Percentiles rank a stretch among this genome's conserved stretches.
Conservation (phyloP, 2,797 vertebrate genomes). For the Kryptopterus vitreolus region DNA sequence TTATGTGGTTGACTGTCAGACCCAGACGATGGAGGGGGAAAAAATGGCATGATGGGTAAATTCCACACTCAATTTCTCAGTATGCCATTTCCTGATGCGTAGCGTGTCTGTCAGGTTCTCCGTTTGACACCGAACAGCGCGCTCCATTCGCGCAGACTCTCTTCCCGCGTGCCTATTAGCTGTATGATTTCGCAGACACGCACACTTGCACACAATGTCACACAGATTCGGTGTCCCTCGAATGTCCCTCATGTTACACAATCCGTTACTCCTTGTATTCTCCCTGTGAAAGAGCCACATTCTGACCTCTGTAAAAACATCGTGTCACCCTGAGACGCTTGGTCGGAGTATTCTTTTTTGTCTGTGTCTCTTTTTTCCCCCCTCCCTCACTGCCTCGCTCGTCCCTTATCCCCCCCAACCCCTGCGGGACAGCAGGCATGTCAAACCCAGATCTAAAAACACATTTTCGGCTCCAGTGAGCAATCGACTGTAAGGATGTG, state of each 20-base stretch:
- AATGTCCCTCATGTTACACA: constrained; percentile 24
- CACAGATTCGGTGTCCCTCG: background rate
- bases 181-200: constrained; percentile 20
- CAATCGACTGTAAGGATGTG: constrained; percentile 72
- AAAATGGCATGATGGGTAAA: constrained; percentile 44
- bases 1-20: constrained; percentile 70
- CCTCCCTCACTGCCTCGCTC: constrained; percentile 17
- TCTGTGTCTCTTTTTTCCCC: constrained; percentile 1
- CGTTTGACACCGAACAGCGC: constrained; percentile 31
- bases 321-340: constrained; percentile 37
- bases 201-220: background rate
- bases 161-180: constrained; percentile 24
- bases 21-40: constrained; percentile 52
- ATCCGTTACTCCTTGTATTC: constrained; percentile 1
- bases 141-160: constrained; percentile 4
- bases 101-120: constrained; percentile 55
- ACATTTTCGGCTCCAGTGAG: constrained; percentile 80
- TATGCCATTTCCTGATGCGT: constrained; percentile 65
- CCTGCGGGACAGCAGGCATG: constrained; percentile 71
- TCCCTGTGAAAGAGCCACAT: constrained; percentile 28
- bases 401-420: constrained; percentile 51
- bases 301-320: constrained; percentile 40
- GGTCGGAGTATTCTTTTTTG: constrained; percentile 11
- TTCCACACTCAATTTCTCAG: constrained; percentile 30
- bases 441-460: constrained; percentile 75